phyloP scores from a whole-genome alignment of 2,888 invertebrate genomes.

The Litoditis marina region DNA sequence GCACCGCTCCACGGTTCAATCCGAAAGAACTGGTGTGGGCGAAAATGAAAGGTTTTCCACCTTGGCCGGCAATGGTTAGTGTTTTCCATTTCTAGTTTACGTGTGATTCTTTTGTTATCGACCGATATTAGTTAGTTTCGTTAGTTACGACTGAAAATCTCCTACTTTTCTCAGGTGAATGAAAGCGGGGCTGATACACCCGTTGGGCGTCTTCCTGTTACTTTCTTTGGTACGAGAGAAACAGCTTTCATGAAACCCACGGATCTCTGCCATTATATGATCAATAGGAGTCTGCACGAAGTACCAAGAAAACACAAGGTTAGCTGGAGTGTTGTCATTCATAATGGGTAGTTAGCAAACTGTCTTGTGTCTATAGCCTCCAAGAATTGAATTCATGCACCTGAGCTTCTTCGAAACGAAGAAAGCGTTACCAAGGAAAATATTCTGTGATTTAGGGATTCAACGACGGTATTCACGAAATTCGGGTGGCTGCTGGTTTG shows the following conservation, averaged over 20 bases:
- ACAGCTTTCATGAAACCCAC: slow-evolving; percentile 53
- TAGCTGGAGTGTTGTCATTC: neutral
- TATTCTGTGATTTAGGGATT: slow-evolving; percentile 34
- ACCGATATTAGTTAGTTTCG: neutral
- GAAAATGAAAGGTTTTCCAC: slow-evolving; percentile 91
- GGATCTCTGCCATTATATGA: slow-evolving; percentile 44
- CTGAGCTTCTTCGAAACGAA: no score
- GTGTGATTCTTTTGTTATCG: neutral
- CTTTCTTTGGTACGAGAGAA: slow-evolving; percentile 58
- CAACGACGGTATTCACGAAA: slow-evolving; percentile 51
- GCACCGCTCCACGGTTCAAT: slow-evolving; percentile 30
- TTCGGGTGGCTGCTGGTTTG: slow-evolving; percentile 44
- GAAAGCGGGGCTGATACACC: slow-evolving; percentile 35
- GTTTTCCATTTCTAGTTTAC: neutral
- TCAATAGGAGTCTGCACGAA: slow-evolving; percentile 35
- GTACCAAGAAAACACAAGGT: slow-evolving; percentile 48
- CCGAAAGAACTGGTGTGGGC: slow-evolving; percentile 78
- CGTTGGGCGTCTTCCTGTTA: slow-evolving; percentile 40
- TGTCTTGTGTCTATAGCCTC: no score
- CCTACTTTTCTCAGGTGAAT: slow-evolving; percentile 30
- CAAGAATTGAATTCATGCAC: no score
- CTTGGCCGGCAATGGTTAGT: slow-evolving; percentile 84
- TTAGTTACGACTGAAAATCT: neutral
- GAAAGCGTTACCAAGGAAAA: no score
- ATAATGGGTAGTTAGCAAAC: no score